phyloP scores from a whole-genome alignment of 1,140 invertebrate species.

The Muscidifurax raptorellus region DNA sequence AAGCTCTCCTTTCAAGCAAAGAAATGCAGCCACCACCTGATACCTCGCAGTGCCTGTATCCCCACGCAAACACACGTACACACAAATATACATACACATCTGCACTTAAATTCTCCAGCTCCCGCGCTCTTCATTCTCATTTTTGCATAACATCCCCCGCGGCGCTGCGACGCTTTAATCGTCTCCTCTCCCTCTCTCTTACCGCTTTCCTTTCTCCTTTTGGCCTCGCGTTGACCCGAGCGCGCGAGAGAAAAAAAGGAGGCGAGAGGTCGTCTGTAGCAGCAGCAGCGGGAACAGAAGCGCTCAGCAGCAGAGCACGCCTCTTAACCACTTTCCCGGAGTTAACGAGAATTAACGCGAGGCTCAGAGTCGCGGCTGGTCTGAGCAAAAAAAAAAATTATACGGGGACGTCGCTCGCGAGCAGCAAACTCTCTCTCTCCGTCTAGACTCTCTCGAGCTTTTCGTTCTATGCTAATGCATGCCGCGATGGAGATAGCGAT shows the following conservation, averaged over 20 bases:
- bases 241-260: background rate
- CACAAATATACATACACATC: background rate
- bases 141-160: conserved; percentile 4
- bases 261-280: background rate
- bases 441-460: conserved; percentile 12
- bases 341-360: conserved; percentile 50
- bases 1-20: conserved; percentile 10
- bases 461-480: conserved; percentile 25
- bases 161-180: conserved; percentile 25
- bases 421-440: background rate
- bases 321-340: conserved; percentile 33
- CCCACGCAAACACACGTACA: background rate
- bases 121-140: background rate
- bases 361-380: background rate
- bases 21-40: background rate
- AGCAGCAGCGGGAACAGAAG: background rate
- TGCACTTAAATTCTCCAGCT: background rate
- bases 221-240: conserved; percentile 2
- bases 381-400: background rate
- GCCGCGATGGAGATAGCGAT: background rate
- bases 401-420: background rate
- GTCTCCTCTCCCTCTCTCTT: conserved; percentile 4
- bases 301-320: background rate
- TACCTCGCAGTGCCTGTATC: background rate
- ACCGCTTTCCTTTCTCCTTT: background rate